phyloP scores from a whole-genome alignment of 1,140 invertebrate species.

The Ceratina japonica region DNA sequence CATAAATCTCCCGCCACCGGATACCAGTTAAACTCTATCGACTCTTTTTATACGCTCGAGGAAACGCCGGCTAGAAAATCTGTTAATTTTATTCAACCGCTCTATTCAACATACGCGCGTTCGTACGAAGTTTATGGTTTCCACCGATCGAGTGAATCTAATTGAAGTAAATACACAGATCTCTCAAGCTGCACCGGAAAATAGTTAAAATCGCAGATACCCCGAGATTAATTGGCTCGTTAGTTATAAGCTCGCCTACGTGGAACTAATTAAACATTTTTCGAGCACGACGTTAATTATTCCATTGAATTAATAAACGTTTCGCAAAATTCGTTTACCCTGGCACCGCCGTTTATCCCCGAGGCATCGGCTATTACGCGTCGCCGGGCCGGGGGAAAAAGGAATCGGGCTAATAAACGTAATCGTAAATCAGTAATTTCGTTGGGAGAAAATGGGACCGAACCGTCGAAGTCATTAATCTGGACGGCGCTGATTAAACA shows the following conservation, averaged over 20 bases:
- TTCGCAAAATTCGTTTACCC: conserved; percentile 2
- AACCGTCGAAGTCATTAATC: conserved; percentile 43
- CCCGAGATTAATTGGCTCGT: neutral
- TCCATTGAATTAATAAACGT: neutral
- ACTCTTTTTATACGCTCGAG: no score
- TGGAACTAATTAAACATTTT: neutral
- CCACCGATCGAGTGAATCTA: no score
- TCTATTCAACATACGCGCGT: no score
- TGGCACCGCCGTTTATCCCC: conserved; percentile 4
- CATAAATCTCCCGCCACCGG: neutral
- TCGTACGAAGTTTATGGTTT: no score
- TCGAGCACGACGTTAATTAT: conserved; percentile 3
- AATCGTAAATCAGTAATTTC: conserved; percentile 55
- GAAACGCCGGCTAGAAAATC: no score
- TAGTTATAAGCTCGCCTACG: neutral
- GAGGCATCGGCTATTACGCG: conserved; percentile 15
- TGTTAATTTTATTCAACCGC: no score
- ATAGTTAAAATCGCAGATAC: no score
- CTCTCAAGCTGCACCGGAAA: neutral
- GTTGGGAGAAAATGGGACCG: neutral
- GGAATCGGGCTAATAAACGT: conserved; percentile 22
- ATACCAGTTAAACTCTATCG: no score
- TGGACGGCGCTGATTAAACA: conserved; percentile 48
- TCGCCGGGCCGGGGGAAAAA: neutral
- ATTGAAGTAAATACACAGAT: no score